phyloP scores from a whole-genome alignment of 1,140 invertebrate genomes.

The Drosophila santomea region DNA sequence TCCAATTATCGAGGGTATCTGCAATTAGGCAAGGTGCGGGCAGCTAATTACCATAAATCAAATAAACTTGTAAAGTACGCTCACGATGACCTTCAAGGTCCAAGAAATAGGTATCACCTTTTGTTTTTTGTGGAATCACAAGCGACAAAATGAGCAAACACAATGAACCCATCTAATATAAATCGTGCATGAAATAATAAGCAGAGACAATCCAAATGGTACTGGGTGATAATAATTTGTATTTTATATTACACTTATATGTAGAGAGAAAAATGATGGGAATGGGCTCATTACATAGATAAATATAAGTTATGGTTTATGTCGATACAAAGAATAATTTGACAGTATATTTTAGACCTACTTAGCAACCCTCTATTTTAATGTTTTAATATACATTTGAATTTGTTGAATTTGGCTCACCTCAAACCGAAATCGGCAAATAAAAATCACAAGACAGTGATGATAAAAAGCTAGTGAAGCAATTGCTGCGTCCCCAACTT shows the following conservation, averaged over 20 bases:
- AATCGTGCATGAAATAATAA: conserved; percentile 1
- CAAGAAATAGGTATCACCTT: conserved; percentile 23
- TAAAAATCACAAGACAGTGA: too few relatives aligned
- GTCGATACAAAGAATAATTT: too few relatives aligned
- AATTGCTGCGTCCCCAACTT: neutral
- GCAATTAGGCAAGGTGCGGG: conserved; percentile 55
- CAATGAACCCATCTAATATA: conserved; percentile 9
- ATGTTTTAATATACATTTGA: too few relatives aligned
- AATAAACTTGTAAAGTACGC: conserved; percentile 55
- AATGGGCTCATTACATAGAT: too few relatives aligned
- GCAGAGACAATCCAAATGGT: neutral
- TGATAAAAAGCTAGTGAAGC: neutral
- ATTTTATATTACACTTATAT: too few relatives aligned
- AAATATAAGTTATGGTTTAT: too few relatives aligned
- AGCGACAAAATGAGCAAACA: conserved; percentile 3
- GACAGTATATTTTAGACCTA: too few relatives aligned
- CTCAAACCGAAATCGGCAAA: too few relatives aligned
- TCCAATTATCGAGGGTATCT: conserved; percentile 79
- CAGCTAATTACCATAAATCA: conserved; percentile 73
- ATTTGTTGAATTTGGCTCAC: too few relatives aligned
- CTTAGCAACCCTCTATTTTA: too few relatives aligned
- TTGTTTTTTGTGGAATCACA: conserved; percentile 7
- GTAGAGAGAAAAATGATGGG: too few relatives aligned
- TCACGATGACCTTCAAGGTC: conserved; percentile 39
- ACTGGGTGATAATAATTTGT: neutral